These are phyloP conservation scores for Tetanocera ferruginea DNA, from an alignment of 2,888 invertebrate species.

Conservation along the genomic window DNA sequence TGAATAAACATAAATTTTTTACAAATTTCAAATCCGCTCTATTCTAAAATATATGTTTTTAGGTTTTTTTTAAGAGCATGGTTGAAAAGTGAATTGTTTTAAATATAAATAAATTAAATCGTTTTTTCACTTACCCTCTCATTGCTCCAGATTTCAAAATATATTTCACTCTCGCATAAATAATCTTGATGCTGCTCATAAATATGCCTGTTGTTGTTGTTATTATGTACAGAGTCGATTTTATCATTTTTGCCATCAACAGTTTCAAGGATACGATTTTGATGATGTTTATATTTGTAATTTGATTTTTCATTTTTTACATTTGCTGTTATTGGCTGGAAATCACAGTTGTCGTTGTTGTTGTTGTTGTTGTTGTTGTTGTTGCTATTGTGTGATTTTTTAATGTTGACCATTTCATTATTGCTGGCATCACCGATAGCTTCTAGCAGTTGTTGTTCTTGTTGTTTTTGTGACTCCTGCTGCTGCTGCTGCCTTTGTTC, in stretches of 20 bases:
- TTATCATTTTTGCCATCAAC: background rate
- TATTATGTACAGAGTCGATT: background rate
- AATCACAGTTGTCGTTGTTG: background rate
- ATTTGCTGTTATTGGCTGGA: background rate
- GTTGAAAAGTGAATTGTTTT: too few species aligned
- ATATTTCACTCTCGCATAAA: background rate
- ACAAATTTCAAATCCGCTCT: too few species aligned
- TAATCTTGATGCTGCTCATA: background rate
- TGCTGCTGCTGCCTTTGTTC: constrained; percentile 31
- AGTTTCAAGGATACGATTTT: constrained; percentile 9
- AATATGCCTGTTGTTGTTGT: too few species aligned
- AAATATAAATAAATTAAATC: too few species aligned
- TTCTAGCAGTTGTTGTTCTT: constrained; percentile 34
- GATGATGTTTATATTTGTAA: constrained; percentile 24
- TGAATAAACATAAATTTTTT: too few species aligned
- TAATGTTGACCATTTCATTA: constrained; percentile 25
- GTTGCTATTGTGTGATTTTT: background rate
- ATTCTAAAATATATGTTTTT: too few species aligned
- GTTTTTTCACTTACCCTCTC: constrained; percentile 3
- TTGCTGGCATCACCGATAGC: constrained; percentile 31
- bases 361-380: background rate
- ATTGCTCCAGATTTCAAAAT: constrained; percentile 8
- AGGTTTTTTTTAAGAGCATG: too few species aligned
- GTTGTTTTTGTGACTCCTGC: constrained; percentile 12
- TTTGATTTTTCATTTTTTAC: constrained; percentile 24